A percentile compares a stretch with the other conserved stretches of the same genome.
These are phyloP conservation scores for Anthoscopus minutus DNA, from an alignment of 2,113 vertebrate species.

Conservation along the genomic window DNA sequence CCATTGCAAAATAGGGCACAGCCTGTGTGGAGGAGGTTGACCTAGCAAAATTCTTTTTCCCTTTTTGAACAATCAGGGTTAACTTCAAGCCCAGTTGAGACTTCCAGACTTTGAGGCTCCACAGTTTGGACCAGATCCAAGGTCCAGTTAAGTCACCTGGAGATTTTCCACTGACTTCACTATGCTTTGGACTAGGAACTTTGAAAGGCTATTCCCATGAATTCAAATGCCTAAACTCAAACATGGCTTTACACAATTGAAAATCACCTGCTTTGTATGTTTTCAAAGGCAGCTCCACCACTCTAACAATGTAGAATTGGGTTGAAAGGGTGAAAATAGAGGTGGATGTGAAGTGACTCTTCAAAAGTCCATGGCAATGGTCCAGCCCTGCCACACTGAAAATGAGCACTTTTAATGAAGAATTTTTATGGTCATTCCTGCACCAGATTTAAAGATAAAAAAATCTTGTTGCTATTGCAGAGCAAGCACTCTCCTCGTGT, in stretches of 20 bases:
- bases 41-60: neutral
- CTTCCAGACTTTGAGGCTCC: constrained; percentile 38
- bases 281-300: constrained; percentile 27
- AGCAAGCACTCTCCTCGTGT: neutral
- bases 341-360: neutral
- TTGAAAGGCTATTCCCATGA: constrained; percentile 41
- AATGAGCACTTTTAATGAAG: neutral
- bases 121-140: constrained; percentile 32
- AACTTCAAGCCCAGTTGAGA: neutral
- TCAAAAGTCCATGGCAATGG: neutral
- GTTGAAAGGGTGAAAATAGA: constrained; percentile 16
- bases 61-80: constrained; percentile 23
- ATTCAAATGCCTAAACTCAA: constrained; percentile 3
- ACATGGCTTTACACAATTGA: constrained; percentile 26
- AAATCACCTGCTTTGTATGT: constrained; percentile 45
- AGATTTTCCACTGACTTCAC: constrained; percentile 43
- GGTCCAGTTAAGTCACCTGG: constrained; percentile 35
- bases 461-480: neutral
- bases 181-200: neutral
- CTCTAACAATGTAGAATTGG: constrained; percentile 26
- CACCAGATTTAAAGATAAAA: neutral
- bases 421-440: neutral
- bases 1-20: neutral
- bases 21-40: neutral
- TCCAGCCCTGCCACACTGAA: neutral